Base-by-base conservation (phyloP, 2,888 invertebrate genomes). In the Asteroscopus sphinx region DNA sequence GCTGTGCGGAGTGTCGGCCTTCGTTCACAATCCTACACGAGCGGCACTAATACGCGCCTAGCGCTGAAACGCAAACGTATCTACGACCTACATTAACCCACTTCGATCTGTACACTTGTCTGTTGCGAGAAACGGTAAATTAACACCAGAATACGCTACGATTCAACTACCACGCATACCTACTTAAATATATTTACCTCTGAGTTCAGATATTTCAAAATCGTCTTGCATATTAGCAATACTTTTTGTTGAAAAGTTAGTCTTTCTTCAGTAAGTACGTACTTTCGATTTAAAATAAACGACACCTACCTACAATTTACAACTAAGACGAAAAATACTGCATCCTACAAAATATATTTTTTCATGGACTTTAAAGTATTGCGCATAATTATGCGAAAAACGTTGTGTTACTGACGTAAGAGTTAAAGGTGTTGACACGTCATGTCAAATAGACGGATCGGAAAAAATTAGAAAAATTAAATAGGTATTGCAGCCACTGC, bases 1-100 rank as follows among this genome's bases (percentile, higher is more conserved):
- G 51, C 17, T 2, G 45, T 30, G n/a, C n/a, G n/a, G n/a, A n/a
- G n/a, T n/a, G n/a, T 33, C 49, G 69, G 62, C 77, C 73, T 75
- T 68, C 73, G 72, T 51, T 32, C 67, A 42, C 41, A 54, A 46
- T 60, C 57, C 33, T 54, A 53, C 68, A 57, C 51, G 54, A 37
- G 54, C 47, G 54, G 40, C 54, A 52, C 51, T 48, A 42, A 54
- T 39, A 60, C 40, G 15, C 39, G 9, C 21, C 32, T 30, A 26
- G 36, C 42, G 37, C 65, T 56, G 57, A 52, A 58, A 58, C 60
- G 30, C 57, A 7, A 16, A 36, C 48, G 33, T 40, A 48, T 39
- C 46, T 28, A 47, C 57, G 49, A 45, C 47, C 61, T 54, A 58
- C 55, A 62, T 47, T 51, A 60, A 25, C 55, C 56, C 61, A 73